Conservation (phyloP, 2,797 vertebrate species). For the Thamnophis elegans region DNA sequence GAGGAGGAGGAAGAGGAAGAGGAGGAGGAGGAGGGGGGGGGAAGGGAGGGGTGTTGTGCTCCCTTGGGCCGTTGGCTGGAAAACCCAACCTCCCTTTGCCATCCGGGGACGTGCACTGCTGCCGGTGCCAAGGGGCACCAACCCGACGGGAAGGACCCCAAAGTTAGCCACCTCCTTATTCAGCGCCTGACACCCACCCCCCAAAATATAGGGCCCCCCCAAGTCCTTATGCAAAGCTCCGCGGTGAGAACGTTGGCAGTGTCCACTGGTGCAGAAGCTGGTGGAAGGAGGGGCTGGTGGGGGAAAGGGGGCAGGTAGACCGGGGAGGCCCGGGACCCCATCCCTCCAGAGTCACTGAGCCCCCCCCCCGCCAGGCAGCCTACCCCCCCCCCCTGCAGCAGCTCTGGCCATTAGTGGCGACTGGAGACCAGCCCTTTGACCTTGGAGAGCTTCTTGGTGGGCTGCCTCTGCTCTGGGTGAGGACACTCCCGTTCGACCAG, state of each 20-base stretch:
- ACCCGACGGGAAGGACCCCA: slow-evolving; percentile 33
- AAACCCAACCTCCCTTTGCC: slow-evolving; percentile 13
- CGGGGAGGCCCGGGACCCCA: slow-evolving; percentile 48
- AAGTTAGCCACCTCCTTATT: slow-evolving; percentile 41
- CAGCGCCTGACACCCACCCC: slow-evolving; percentile 1
- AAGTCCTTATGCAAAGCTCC: slow-evolving; percentile 30
- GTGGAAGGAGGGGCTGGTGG: slow-evolving; percentile 37
- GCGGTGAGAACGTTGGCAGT: slow-evolving; percentile 44
- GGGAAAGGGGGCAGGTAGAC: accelerated
- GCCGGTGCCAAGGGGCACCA: background rate
- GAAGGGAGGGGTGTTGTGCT: slow-evolving; percentile 44
- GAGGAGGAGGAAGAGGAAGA: too few relatives aligned
- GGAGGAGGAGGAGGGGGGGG: slow-evolving; percentile 37
- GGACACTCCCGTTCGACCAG: slow-evolving; percentile 76
- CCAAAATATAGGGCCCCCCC: background rate
- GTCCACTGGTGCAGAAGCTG: slow-evolving; percentile 67
- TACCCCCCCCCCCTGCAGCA: slow-evolving; percentile 30
- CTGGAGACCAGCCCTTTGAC: slow-evolving; percentile 83
- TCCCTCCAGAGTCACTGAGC: slow-evolving; percentile 63
- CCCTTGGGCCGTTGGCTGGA: slow-evolving; percentile 32
- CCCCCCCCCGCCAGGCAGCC: slow-evolving; percentile 36
- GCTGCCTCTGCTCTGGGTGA: slow-evolving; percentile 76
- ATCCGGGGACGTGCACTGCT: accelerated
- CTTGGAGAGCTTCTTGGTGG: slow-evolving; percentile 82
- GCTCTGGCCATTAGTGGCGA: slow-evolving; percentile 74